Evolutionary conservation across 2,888 invertebrate species (phyloP).

Genomic region (Hemithea aestivaria): DNA sequence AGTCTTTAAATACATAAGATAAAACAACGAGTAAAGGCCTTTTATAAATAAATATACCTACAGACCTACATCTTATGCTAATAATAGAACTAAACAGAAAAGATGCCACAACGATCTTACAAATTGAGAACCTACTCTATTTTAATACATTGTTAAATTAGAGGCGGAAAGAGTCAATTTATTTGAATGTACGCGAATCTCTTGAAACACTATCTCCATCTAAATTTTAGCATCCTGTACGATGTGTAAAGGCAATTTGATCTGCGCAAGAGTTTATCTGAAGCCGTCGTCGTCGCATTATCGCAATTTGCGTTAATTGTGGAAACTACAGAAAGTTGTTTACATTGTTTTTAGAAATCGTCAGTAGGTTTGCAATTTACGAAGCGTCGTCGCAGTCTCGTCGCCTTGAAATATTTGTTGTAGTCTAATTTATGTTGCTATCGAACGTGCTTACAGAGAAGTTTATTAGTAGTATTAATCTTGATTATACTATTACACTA

Average conservation of each 20-base stretch:
- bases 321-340: conserved; percentile 38
- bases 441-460: not conserved
- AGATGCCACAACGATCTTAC: too few relatives aligned
- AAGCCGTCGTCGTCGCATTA: conserved; percentile 36
- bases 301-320: conserved; percentile 59
- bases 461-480: too few relatives aligned
- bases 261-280: conserved; percentile 48
- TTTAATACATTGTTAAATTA: too few relatives aligned
- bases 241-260: conserved; percentile 36
- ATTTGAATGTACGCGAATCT: too few relatives aligned
- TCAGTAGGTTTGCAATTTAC: conserved; percentile 4
- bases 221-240: conserved; percentile 26
- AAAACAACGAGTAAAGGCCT: too few relatives aligned
- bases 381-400: conserved; percentile 1
- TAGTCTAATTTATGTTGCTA: not conserved
- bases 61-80: too few relatives aligned
- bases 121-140: too few relatives aligned
- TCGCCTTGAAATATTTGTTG: not conserved
- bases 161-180: not conserved
- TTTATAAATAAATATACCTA: too few relatives aligned
- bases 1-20: too few relatives aligned
- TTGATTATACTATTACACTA: too few relatives aligned
- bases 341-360: conserved; percentile 20
- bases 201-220: not conserved
- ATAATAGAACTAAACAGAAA: too few relatives aligned